Percentiles rank a stretch among this genome's conserved stretches.
These are phyloP conservation scores for Listrodromus nycthemerus DNA, from an alignment of 2,888 invertebrate genomes.

Conservation along the genomic window DNA sequence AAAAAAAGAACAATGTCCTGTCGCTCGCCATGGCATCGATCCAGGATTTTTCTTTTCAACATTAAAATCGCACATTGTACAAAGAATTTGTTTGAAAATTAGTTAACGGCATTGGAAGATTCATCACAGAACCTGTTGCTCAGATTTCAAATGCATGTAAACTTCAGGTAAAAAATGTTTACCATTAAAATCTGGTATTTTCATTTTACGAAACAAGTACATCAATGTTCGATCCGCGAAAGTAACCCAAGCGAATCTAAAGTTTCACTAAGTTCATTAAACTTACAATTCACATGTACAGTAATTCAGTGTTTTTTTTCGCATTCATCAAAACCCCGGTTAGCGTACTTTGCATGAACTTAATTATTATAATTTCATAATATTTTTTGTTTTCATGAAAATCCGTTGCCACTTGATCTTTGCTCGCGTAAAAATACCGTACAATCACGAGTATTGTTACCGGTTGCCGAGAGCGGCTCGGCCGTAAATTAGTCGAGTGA, in stretches of 20 bases:
- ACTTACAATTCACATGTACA: too few relatives aligned
- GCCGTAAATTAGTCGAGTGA: slow-evolving; percentile 37
- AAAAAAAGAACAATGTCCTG: slow-evolving; percentile 7
- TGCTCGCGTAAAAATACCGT: slow-evolving; percentile 36
- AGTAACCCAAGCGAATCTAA: too few relatives aligned
- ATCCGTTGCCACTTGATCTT: slow-evolving; percentile 46
- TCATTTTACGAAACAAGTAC: too few relatives aligned
- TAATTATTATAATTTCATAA: neutral
- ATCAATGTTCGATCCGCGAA: too few relatives aligned
- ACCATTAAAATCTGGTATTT: too few relatives aligned
- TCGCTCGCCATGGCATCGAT: neutral
- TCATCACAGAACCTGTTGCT: too few relatives aligned
- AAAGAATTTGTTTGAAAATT: too few relatives aligned
- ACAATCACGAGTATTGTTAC: neutral
- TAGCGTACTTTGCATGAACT: neutral
- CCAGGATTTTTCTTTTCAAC: neutral
- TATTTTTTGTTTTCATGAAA: slow-evolving; percentile 21
- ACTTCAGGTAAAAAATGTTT: too few relatives aligned
- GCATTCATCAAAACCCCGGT: neutral
- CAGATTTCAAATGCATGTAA: too few relatives aligned
- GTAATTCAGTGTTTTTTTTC: neutral
- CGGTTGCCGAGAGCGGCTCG: neutral
- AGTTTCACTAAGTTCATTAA: too few relatives aligned
- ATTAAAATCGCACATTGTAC: neutral
- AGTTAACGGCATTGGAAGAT: too few relatives aligned